Conservation (phyloP, 1,140 invertebrate species). For the Diuraphis noxia region DNA sequence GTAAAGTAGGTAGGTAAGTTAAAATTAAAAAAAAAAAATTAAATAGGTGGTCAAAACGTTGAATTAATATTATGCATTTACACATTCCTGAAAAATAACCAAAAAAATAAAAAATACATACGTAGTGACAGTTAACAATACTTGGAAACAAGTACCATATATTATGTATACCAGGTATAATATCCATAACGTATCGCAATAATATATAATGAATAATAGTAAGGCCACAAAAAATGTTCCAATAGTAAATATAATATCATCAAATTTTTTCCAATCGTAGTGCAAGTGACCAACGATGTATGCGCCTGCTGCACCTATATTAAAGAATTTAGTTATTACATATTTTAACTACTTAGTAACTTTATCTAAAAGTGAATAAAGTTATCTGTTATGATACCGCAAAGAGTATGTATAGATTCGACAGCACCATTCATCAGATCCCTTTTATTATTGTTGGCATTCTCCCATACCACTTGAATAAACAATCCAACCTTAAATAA, state of each 20-base stretch:
- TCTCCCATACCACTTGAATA: constrained; percentile 64
- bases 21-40: not conserved
- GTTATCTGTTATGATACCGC: constrained; percentile 54
- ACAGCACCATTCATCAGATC: constrained; percentile 63
- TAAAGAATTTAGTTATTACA: not conserved
- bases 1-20: not conserved
- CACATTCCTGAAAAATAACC: not conserved
- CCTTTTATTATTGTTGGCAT: constrained; percentile 56
- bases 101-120: not conserved
- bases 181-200: constrained; percentile 68
- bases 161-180: constrained; percentile 76
- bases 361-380: not conserved
- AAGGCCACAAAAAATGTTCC: constrained; percentile 69
- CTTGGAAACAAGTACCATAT: constrained; percentile 78
- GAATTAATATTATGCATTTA: not conserved
- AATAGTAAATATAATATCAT: constrained; percentile 64
- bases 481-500: constrained; percentile 62
- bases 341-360: not conserved
- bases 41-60: not conserved
- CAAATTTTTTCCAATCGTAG: constrained; percentile 65
- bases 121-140: constrained; percentile 73
- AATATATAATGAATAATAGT: constrained; percentile 68
- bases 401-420: constrained; percentile 62
- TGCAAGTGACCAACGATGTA: constrained; percentile 63
- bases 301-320: constrained; percentile 62